Percentiles rank a stretch among this genome's conserved stretches.
phyloP scores from a whole-genome alignment of 2,888 invertebrate species.

The Oligia fasciuncula region DNA sequence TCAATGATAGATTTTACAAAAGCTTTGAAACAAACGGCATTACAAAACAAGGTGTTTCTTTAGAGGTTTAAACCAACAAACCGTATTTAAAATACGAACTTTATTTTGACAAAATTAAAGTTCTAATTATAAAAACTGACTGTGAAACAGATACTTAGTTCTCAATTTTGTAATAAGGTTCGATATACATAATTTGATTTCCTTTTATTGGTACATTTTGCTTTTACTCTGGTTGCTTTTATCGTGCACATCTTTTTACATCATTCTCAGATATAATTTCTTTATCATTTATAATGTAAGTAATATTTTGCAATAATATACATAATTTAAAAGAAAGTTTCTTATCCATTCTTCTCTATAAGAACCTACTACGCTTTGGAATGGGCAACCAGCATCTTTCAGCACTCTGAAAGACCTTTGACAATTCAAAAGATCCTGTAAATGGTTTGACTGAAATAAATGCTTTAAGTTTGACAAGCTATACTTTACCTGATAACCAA shows the following conservation, averaged over 20 bases:
- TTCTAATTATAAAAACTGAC: background rate
- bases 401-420: too few relatives aligned
- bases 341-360: background rate
- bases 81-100: background rate
- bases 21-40: background rate
- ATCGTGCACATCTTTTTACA: background rate
- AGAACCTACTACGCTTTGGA: background rate
- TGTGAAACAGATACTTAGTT: background rate
- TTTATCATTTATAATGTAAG: background rate
- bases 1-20: conserved; percentile 42
- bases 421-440: too few relatives aligned
- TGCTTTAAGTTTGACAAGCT: background rate
- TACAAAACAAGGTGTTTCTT: background rate
- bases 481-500: conserved; percentile 95
- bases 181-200: background rate
- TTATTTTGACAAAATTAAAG: background rate
- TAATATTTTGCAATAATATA: background rate
- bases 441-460: background rate
- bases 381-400: background rate
- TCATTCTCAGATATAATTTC: background rate
- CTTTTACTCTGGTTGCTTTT: background rate
- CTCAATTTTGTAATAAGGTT: background rate
- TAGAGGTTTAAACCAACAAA: too few relatives aligned
- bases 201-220: background rate
- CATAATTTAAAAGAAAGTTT: background rate